These are phyloP conservation scores for Axis porcinus DNA, from an alignment of 2,113 vertebrate species.

Conservation along the genomic window DNA sequence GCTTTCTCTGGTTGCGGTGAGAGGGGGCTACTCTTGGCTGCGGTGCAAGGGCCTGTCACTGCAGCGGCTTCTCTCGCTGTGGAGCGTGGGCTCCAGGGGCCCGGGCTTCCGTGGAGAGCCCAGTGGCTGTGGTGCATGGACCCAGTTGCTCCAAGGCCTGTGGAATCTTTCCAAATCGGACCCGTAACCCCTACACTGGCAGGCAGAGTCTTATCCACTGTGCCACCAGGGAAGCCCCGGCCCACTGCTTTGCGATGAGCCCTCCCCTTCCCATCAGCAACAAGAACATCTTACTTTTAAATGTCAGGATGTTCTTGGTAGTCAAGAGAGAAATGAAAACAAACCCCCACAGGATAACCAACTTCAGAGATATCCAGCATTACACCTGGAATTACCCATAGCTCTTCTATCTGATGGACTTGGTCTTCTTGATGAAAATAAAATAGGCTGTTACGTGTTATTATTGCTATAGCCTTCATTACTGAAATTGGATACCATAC, in stretches of 20 bases:
- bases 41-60: neutral
- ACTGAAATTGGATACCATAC: neutral
- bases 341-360: neutral
- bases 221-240: neutral
- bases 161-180: neutral
- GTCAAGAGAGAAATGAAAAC: slow-evolving; percentile 33
- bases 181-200: neutral
- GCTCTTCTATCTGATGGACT: neutral
- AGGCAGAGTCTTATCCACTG: neutral
- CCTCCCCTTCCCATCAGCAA: neutral
- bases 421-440: neutral
- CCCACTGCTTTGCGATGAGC: neutral
- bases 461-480: neutral
- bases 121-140: neutral
- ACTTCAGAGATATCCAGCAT: neutral
- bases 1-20: neutral
- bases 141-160: neutral
- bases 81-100: neutral
- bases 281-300: slow-evolving; percentile 7
- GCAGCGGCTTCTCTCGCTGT: neutral
- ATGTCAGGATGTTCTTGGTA: slow-evolving; percentile 7
- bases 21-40: neutral
- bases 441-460: neutral
- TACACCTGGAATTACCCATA: neutral
- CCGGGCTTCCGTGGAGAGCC: neutral